Percentiles rank a stretch among this genome's conserved stretches.
phyloP scores from a whole-genome alignment of 1,140 invertebrate species.

The Anadara kagoshimensis region DNA sequence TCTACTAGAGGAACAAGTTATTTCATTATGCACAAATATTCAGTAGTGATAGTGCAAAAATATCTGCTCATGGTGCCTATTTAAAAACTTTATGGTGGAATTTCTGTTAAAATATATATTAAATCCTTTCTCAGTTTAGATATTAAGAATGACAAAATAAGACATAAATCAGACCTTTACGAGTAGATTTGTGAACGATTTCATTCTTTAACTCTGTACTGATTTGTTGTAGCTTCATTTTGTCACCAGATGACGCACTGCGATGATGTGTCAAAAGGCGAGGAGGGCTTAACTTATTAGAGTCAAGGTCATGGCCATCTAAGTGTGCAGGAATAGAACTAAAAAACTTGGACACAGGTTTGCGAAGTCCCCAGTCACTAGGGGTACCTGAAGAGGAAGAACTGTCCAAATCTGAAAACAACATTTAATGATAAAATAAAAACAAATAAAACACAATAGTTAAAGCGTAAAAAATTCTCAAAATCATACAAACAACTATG shows the following conservation, averaged over 20 bases:
- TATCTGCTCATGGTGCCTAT: too few relatives aligned
- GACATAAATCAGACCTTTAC: slow-evolving; percentile 54
- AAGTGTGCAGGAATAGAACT: slow-evolving; percentile 60
- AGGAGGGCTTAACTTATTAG: slow-evolving; percentile 22
- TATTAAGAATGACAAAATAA: not conserved
- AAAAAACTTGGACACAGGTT: slow-evolving; percentile 49
- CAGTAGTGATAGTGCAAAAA: too few relatives aligned
- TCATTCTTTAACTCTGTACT: slow-evolving; percentile 66
- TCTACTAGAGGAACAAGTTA: too few relatives aligned
- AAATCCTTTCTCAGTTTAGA: too few relatives aligned
- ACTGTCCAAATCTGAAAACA: slow-evolving; percentile 47
- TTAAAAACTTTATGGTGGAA: too few relatives aligned
- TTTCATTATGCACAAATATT: too few relatives aligned
- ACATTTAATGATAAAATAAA: not conserved
- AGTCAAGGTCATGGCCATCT: slow-evolving; percentile 27
- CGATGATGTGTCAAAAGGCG: slow-evolving; percentile 59
- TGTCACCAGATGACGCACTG: slow-evolving; percentile 67
- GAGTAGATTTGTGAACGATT: slow-evolving; percentile 48
- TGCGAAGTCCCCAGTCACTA: slow-evolving; percentile 17
- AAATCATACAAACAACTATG: not conserved
- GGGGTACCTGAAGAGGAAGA: slow-evolving; percentile 44
- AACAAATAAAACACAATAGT: slow-evolving; percentile 1
- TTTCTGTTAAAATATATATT: too few relatives aligned
- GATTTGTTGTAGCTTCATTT: slow-evolving; percentile 61
- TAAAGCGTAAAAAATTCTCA: not conserved